phyloP scores from a whole-genome alignment of 1,140 invertebrate genomes.

The Manduca sexta region DNA sequence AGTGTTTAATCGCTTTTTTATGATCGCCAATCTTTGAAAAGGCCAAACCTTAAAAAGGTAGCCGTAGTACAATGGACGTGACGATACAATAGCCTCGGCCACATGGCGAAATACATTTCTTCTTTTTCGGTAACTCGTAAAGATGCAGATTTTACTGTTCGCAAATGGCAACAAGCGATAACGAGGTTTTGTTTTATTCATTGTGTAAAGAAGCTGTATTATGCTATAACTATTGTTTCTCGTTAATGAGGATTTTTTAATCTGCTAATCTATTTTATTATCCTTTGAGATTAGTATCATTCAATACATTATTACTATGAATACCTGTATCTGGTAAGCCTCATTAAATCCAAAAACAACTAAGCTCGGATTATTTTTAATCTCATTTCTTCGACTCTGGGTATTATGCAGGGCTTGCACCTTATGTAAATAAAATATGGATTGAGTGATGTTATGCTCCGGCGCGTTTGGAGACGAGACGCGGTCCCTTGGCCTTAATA shows the following conservation, averaged over 20 bases:
- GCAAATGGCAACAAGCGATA: slow-evolving; percentile 39
- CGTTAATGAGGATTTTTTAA: too few species aligned
- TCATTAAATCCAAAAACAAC: not conserved
- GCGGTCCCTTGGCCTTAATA: slow-evolving; percentile 30
- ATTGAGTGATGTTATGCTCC: not conserved
- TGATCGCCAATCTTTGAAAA: slow-evolving; percentile 43
- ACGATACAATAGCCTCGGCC: slow-evolving; percentile 51
- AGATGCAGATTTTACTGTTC: slow-evolving; percentile 48
- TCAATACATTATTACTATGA: too few species aligned
- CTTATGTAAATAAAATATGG: not conserved
- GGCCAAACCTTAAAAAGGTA: slow-evolving; percentile 47
- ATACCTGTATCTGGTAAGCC: not conserved
- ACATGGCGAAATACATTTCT: slow-evolving; percentile 44
- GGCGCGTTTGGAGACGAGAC: not conserved
- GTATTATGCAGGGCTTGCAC: not conserved
- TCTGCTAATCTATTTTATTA: not conserved
- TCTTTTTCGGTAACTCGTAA: slow-evolving; percentile 39
- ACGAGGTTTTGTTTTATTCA: slow-evolving; percentile 17
- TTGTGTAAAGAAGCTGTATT: not conserved
- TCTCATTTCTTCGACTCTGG: not conserved
- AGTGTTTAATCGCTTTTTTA: slow-evolving; percentile 51
- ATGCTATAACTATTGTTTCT: too few species aligned
- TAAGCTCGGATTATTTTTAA: not conserved
- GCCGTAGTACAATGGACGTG: slow-evolving; percentile 43
- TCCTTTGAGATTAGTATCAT: not conserved